Percentiles rank a stretch among this genome's conserved stretches.
These are phyloP conservation scores for Orchesellides sinensis DNA, from an alignment of 2,888 invertebrate genomes.

Conservation along the genomic window DNA sequence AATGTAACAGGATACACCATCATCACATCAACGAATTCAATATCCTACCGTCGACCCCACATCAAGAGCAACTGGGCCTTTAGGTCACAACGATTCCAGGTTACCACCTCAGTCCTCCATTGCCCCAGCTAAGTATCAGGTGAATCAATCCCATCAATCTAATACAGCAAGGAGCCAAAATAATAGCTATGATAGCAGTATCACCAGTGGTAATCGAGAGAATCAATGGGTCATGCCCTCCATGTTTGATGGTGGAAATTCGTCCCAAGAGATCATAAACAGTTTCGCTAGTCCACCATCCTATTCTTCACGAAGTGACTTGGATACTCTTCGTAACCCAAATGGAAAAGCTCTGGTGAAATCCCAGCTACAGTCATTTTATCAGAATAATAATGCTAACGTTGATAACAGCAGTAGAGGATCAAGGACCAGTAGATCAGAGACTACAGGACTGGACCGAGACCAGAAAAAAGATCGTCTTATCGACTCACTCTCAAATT, in stretches of 20 bases:
- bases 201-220: background rate
- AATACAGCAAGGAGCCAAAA: background rate
- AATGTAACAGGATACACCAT: too few species aligned
- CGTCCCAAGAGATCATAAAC: background rate
- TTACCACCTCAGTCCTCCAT: background rate
- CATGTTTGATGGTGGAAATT: background rate
- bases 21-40: too few species aligned
- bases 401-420: constrained; percentile 2
- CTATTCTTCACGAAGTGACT: background rate
- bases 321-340: background rate
- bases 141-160: background rate
- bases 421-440: background rate
- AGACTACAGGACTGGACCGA: constrained; percentile 10
- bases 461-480: constrained; percentile 39
- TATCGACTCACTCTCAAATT: constrained; percentile 50
- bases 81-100: background rate
- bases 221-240: constrained; percentile 8
- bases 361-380: constrained; percentile 23
- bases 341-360: constrained; percentile 41
- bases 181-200: background rate
- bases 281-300: background rate
- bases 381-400: constrained; percentile 25
- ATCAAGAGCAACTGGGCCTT: background rate
- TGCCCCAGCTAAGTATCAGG: background rate
- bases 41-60: too few species aligned